Base-by-base conservation (phyloP, 1,140 invertebrate species). In the Propsilocerus akamusi region DNA sequence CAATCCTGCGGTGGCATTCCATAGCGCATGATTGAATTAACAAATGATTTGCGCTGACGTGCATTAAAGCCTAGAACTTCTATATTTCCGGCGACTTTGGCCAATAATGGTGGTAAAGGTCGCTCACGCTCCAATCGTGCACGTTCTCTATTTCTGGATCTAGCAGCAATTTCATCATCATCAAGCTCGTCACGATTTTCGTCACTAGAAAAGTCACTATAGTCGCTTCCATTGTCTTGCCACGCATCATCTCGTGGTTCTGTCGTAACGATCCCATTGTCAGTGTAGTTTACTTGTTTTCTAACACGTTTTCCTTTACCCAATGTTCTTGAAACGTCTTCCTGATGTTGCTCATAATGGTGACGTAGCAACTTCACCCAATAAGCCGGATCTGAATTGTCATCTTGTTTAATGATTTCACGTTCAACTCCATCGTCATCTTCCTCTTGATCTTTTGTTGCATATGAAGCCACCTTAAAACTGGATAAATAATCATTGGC, bases 1-100 rank as follows among this genome's bases (percentile, higher is more conserved):
- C 90, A 90, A 65, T 98, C 94, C 64, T 96, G 76, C 1, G 97
- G 96, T 14, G 97, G 97, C 95, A 99, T 99, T 49, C 97, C 97
- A 60, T 96, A 99, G 25, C 97, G 82, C 95, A 99, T 98, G 49
- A 99, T 96, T 4, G 94, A 95, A 69, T 99, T 99, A 25, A 98
- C 75, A 77, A 99, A 99, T 25, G 96, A 95, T 66, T 97, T 97
- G 12, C 97, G 72, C 67, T 99, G 97, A 50, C 97, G 70, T 0
- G 95, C 92, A 71, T 99, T 99, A 67, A 99, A 99, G n/a, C 97
- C 97, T 22, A 99, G 73, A 6, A 99, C 92, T 72, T 99, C 96
- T 69, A 99, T 97, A 60, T 97, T 97, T 50, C 95, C 95, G 54
- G 94, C 94, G 34, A 98, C 95, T 55, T 92, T 72, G 1, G 96